A percentile compares a stretch with the other conserved stretches of the same genome.
Conservation (phyloP, 2,113 vertebrate species). For the Dromiciops gliroides region DNA sequence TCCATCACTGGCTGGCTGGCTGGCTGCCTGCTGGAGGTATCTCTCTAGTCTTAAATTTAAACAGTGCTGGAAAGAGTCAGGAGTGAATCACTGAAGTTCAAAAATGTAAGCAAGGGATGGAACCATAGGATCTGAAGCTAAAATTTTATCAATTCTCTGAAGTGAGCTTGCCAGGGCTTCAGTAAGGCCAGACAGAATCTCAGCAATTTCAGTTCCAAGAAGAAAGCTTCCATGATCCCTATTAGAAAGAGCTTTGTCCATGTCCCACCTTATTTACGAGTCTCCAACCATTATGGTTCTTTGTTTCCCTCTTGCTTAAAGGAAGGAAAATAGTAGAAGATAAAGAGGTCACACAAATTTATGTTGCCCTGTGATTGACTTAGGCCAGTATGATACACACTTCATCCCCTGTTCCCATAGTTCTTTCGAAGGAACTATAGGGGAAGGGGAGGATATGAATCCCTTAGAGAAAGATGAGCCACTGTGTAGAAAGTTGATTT, state of each 20-base stretch:
- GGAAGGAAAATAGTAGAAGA: slow-evolving; percentile 5
- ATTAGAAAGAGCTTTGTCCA: background rate
- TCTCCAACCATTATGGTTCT: background rate
- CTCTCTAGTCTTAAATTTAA: slow-evolving; percentile 19
- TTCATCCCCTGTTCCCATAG: background rate
- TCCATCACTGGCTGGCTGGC: background rate
- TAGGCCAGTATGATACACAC: background rate
- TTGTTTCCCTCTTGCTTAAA: background rate
- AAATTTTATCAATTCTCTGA: background rate
- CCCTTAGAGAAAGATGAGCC: background rate
- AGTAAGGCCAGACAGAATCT: background rate
- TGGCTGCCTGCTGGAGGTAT: background rate
- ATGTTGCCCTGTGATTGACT: background rate
- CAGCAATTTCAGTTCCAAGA: background rate
- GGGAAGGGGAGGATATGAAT: background rate
- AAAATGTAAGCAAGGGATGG: background rate
- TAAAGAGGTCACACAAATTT: background rate
- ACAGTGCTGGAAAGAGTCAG: background rate
- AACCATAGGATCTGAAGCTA: background rate
- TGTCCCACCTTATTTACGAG: background rate
- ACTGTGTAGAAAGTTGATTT: background rate
- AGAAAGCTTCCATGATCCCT: background rate
- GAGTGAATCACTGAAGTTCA: background rate
- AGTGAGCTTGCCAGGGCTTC: background rate
- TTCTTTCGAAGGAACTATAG: background rate